Percentiles rank a stretch among this genome's conserved stretches.
Conservation (phyloP, 2,888 invertebrate genomes). For the Pherbina coryleti region DNA sequence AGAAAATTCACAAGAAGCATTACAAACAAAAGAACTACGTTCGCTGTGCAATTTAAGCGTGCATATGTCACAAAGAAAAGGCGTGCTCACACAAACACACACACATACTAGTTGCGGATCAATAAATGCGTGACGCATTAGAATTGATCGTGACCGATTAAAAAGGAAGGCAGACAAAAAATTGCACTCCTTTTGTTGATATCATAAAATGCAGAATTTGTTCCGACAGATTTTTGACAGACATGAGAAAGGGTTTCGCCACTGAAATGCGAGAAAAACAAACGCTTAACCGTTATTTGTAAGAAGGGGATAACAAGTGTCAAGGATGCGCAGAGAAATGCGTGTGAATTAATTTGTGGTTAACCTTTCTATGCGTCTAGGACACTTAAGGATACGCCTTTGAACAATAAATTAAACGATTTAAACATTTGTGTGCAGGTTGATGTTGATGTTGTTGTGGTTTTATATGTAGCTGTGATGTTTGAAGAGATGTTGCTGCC, state of each 20-base stretch:
- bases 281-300: not conserved
- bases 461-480: not conserved
- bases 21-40: not conserved
- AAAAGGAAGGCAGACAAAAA: not conserved
- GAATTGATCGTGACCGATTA: not conserved
- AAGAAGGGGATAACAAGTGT: not conserved
- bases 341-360: not conserved
- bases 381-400: not conserved
- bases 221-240: constrained; percentile 52
- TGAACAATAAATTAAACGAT: not conserved
- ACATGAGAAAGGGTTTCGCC: constrained; percentile 37
- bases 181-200: too few relatives aligned
- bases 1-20: not conserved
- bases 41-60: not conserved
- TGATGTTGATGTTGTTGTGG: not conserved
- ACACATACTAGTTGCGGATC: not conserved
- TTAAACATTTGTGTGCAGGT: not conserved
- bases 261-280: too few relatives aligned
- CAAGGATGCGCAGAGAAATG: not conserved
- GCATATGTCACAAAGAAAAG: not conserved
- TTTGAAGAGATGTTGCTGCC: not conserved
- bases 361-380: not conserved
- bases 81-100: too few relatives aligned
- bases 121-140: not conserved
- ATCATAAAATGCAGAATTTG: not conserved